Evolutionary conservation across 2,888 invertebrate genomes (phyloP).

Genomic region (Stegophylla sp.): DNA sequence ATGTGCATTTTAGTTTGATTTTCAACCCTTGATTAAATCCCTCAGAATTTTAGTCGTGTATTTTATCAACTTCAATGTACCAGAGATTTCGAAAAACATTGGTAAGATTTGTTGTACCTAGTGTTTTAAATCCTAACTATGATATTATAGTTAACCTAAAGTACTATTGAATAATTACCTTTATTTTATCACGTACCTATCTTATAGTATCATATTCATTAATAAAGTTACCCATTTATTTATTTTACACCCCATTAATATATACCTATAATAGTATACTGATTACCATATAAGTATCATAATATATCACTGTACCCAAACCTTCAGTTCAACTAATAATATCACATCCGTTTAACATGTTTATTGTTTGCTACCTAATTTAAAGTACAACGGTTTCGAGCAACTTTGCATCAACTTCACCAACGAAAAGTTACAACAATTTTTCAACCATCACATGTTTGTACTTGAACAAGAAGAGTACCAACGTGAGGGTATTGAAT

Average conservation of each 20-base stretch:
- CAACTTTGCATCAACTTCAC: slow-evolving; percentile 99
- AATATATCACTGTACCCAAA: not conserved
- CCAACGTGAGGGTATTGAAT: slow-evolving; percentile 90
- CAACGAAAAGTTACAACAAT: slow-evolving; percentile 96
- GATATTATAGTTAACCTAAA: not conserved
- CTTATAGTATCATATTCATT: not conserved
- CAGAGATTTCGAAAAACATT: slow-evolving; percentile 18
- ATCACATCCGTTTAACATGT: slow-evolving; percentile 46
- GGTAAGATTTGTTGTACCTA: slow-evolving; percentile 27
- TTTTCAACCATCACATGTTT: slow-evolving; percentile 99
- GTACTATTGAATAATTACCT: not conserved
- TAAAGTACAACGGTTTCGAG: slow-evolving; percentile 91
- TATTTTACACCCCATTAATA: not conserved
- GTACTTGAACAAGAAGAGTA: slow-evolving; percentile 97
- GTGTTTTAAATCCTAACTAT: not conserved
- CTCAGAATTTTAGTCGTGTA: slow-evolving; percentile 11
- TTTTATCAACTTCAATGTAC: not conserved
- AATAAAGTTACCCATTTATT: not conserved
- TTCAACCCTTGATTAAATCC: slow-evolving; percentile 22
- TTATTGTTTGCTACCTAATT: slow-evolving; percentile 54
- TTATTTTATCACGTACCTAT: not conserved
- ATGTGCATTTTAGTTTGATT: slow-evolving; percentile 39
- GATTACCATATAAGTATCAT: not conserved
- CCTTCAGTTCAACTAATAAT: not conserved
- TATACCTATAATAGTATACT: not conserved